Evolutionary conservation across 2,888 invertebrate genomes (phyloP), one percentile per base, ranked within the genome.

Genomic region (Lissonota sp.): DNA sequence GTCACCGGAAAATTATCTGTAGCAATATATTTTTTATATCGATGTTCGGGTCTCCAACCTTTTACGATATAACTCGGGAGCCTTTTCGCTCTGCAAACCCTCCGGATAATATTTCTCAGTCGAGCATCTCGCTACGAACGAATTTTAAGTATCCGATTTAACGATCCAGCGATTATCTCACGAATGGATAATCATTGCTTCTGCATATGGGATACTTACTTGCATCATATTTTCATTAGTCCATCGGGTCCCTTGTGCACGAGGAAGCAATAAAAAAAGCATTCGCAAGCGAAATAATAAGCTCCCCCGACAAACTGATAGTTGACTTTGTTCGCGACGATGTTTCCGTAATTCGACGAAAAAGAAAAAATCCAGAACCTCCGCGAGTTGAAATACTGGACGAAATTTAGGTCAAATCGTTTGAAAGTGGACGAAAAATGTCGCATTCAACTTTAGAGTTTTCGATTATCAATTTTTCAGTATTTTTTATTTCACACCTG

Each of bases 251-350:
- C 12, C 12, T 53, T 42, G 14, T 14, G 37, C 37, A 53, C 14
- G 37, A 66, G 39, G 51, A 66, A 66, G 14, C 40, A 39, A 67
- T 67, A 55, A 67, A 63, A 67, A 63, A 67, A 67, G 53, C 55
- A 67, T 67, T 55, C 8, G 6, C 67, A 42, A 55, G 55, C 4
- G 64, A 8, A 64, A 39, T 7, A 51, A 42, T 8, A 12, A 66
- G 8, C 42, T 7, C 4, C 39, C 12, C 16, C 55, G 55, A 42
- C 16, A 67, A 55, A 16, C 8, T 55, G 42, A 55, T 67, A 40
- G 6, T 53, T 62, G 10, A 55, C 16, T 66, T 7, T 0, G 10
- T 44, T 46, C 16, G 46, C n/a, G 64, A 62, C 8, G n/a, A n/a
- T n/a, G 14, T 14, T 42, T 62, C 42, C 42, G 14, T 62, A 10